These are phyloP conservation scores for Chionomys nivalis DNA, from an alignment of 2,113 vertebrate species.

Conservation along the genomic window DNA sequence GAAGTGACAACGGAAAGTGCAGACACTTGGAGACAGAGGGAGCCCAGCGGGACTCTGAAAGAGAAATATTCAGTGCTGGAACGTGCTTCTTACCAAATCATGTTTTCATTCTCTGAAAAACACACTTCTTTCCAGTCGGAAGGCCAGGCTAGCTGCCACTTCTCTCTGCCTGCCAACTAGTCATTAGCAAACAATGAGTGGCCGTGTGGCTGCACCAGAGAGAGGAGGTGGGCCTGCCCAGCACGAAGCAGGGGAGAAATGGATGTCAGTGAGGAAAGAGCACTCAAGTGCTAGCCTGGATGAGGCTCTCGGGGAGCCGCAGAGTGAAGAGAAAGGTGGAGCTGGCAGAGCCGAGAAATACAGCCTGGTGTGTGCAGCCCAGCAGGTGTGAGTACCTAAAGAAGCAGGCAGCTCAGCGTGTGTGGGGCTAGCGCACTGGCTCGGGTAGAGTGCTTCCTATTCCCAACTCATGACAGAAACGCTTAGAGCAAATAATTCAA, in stretches of 20 bases:
- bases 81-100: constrained; percentile 71
- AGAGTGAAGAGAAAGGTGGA: not conserved
- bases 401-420: not conserved
- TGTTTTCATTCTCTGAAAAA: constrained; percentile 77
- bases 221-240: not conserved
- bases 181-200: constrained; percentile 77
- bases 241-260: not conserved
- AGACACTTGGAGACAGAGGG: constrained; percentile 77
- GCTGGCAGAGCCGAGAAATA: not conserved
- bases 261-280: not conserved
- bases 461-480: not conserved
- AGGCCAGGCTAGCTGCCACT: constrained; percentile 73
- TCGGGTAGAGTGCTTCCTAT: not conserved
- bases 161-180: constrained; percentile 64
- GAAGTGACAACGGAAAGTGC: constrained; percentile 55
- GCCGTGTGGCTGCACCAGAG: not conserved
- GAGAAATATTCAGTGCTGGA: constrained; percentile 74
- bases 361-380: not conserved
- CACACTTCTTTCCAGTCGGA: constrained; percentile 69
- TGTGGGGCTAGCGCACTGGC: not conserved
- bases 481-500: not conserved
- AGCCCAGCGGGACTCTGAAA: constrained; percentile 78
- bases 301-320: not conserved
- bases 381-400: not conserved
- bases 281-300: not conserved